Base-by-base conservation (phyloP, 2,888 invertebrate genomes). In the Acheta domesticus region DNA sequence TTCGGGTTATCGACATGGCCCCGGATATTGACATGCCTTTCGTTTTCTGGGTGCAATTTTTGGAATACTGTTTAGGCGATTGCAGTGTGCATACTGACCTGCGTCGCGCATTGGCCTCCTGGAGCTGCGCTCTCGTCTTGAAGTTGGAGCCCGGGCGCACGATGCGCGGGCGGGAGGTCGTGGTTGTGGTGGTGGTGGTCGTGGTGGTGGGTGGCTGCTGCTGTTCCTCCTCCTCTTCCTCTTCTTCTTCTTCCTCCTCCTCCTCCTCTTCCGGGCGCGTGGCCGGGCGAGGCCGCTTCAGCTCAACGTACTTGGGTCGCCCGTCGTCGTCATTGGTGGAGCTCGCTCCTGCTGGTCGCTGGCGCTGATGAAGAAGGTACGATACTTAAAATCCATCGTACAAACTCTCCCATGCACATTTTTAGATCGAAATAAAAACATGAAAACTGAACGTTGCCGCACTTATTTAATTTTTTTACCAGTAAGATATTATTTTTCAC, bases 251-350 rank as follows among this genome's bases (percentile, higher is more conserved):
- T 16, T 62, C 62, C 62, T 62, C 62, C 62, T 62, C 62, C n/a
- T 62, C 62, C 3, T 62, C 62, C 0, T 62, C 62, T n/a, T 62
- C 62, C n/a, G 14, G 16, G 16, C 16, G 62, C n/a, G 16, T 14
- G 16, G 62, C 62, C 14, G 62, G 62, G 62, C 62, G 62, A 78
- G 74, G 74, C n/a, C 49, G 62, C 48, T 77, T 77, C 20, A 20
- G 23, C 85, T 80, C 49, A 77, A 81, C 88, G 87, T 86, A 90
- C 90, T 87, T 88, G 36, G 86, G 85, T 79, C 90, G 89, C 14
- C 89, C 88, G 11, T 89, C 87, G 48, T 23, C 80, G 12, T 20
- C 73, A 14, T 79, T 78, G 16, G 74, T 36, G 36, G 36, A 36
- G 36, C 36, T 8, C 12, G 75, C 12, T 8, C 49, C 74, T 8